phyloP scores from a whole-genome alignment of 2,888 invertebrate genomes.

The Anoncus sp. region DNA sequence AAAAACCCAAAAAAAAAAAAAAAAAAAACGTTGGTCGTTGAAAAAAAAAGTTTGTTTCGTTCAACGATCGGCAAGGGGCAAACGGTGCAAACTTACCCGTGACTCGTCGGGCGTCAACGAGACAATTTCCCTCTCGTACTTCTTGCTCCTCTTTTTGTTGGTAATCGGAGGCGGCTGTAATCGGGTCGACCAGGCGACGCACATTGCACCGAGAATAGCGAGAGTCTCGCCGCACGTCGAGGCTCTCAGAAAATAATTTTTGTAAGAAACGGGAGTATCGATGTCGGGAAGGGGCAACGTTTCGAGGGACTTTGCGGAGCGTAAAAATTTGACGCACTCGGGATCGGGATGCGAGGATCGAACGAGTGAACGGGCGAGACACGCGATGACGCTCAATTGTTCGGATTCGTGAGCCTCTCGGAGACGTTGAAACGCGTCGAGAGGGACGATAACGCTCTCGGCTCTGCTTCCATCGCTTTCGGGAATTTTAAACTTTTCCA shows the following conservation, averaged over 20 bases:
- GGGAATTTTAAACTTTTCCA: slow-evolving; percentile 73
- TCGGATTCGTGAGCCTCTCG: slow-evolving; percentile 79
- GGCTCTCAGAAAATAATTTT: slow-evolving; percentile 77
- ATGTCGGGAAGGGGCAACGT: slow-evolving; percentile 74
- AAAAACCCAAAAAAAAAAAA: background rate
- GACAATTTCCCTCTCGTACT: slow-evolving; percentile 73
- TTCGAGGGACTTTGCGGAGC: slow-evolving; percentile 71
- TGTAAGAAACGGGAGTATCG: slow-evolving; percentile 76
- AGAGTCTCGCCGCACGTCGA: slow-evolving; percentile 81
- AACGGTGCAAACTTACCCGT: slow-evolving; percentile 69
- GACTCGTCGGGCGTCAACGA: slow-evolving; percentile 71
- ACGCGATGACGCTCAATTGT: slow-evolving; percentile 77
- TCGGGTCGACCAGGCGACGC: slow-evolving; percentile 72
- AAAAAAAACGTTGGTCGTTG: too few species aligned
- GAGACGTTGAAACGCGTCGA: slow-evolving; percentile 80
- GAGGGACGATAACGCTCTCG: slow-evolving; percentile 78
- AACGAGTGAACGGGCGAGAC: slow-evolving; percentile 76
- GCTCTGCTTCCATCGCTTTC: slow-evolving; percentile 71
- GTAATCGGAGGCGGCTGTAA: slow-evolving; percentile 69
- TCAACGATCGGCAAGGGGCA: too few species aligned
- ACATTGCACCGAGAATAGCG: slow-evolving; percentile 78
- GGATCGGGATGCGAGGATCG: slow-evolving; percentile 72
- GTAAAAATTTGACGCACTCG: slow-evolving; percentile 75
- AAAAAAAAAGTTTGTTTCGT: background rate
- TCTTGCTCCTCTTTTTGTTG: slow-evolving; percentile 79